Conservation (phyloP, 2,888 invertebrate genomes). For the Eutolmus rufibarbis region DNA sequence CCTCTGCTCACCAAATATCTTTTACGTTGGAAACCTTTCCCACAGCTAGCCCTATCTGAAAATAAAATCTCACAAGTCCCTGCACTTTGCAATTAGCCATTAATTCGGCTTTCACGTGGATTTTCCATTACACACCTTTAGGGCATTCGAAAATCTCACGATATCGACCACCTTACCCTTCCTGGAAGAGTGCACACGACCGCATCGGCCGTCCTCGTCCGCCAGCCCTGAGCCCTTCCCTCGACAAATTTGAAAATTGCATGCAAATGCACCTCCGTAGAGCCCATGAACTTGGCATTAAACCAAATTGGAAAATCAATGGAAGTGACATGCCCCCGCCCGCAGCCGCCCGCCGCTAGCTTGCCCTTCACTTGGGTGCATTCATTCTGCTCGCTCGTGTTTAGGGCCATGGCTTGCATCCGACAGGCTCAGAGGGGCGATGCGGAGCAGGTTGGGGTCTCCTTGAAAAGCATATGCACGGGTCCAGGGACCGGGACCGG, state of each 20-base stretch:
- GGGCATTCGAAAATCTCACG: not conserved
- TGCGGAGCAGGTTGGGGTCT: not conserved
- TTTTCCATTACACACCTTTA: not conserved
- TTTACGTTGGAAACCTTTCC: not conserved
- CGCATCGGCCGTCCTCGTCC: not conserved
- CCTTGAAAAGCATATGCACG: not conserved
- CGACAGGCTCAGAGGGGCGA: not conserved
- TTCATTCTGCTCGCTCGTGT: not conserved
- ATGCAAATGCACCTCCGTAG: not conserved
- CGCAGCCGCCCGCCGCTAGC: not conserved
- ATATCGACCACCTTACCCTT: not conserved
- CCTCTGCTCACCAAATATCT: not conserved
- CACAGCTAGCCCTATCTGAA: not conserved
- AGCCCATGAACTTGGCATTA: constrained; percentile 32
- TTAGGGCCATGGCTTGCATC: not conserved
- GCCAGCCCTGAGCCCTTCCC: not conserved
- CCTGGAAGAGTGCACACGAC: not conserved
- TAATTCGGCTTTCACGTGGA: not conserved
- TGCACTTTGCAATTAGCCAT: not conserved
- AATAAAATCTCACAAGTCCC: not conserved
- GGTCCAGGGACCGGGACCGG: not conserved
- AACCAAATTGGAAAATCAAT: constrained; percentile 32
- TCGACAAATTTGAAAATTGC: not conserved
- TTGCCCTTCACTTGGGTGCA: not conserved
- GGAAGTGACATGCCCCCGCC: not conserved